phyloP scores from a whole-genome alignment of 2,113 vertebrate genomes.

The Paedocypris sp. region DNA sequence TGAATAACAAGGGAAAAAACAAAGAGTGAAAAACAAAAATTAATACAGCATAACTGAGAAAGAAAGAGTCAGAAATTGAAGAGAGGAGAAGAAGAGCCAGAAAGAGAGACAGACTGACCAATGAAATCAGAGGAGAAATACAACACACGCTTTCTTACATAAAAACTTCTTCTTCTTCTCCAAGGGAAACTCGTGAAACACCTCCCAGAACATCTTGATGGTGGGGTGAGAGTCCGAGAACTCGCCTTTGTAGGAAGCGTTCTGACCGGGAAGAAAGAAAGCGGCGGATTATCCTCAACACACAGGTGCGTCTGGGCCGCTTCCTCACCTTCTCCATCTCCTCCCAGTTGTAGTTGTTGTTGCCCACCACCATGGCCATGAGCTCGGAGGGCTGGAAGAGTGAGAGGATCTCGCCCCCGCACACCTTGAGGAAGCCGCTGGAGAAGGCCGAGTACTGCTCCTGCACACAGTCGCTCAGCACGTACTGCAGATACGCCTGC shows the following conservation, averaged over 20 bases:
- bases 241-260: conserved; percentile 83
- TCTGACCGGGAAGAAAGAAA: conserved; percentile 52
- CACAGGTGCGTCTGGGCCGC: too few species aligned
- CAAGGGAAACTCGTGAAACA: conserved; percentile 88
- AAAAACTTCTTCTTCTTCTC: conserved; percentile 97
- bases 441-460: conserved; percentile 87
- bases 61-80: too few species aligned
- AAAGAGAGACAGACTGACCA: too few species aligned
- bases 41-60: too few species aligned
- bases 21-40: too few species aligned
- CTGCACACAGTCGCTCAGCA: conserved; percentile 75
- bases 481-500: conserved; percentile 82
- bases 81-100: too few species aligned
- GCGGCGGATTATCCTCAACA: neutral
- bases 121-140: too few species aligned
- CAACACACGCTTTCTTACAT: conserved; percentile 67
- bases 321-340: conserved; percentile 90
- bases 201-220: conserved; percentile 90
- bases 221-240: conserved; percentile 83
- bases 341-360: conserved; percentile 95
- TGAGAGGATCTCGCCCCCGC: conserved; percentile 86
- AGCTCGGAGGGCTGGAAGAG: conserved; percentile 94
- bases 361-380: conserved; percentile 96
- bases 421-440: conserved; percentile 90
- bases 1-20: too few species aligned